Conservation (phyloP, 2,888 invertebrate genomes). For the Tenthredo livida region DNA sequence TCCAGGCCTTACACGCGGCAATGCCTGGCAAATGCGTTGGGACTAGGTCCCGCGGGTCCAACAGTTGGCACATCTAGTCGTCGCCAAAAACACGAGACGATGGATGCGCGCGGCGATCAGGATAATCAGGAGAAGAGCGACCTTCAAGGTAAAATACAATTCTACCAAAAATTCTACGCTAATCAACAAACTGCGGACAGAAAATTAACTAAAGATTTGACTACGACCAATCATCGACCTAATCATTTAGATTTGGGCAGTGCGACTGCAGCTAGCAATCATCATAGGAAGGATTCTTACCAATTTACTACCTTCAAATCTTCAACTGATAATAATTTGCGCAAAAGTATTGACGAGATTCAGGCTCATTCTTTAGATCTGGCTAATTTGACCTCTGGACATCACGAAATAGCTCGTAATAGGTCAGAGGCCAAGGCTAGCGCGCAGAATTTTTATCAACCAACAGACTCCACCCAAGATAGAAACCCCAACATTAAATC, state of each 20-base stretch:
- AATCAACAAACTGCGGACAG: slow-evolving; percentile 69
- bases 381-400: slow-evolving; percentile 65
- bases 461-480: slow-evolving; percentile 58
- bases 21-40: slow-evolving; percentile 73
- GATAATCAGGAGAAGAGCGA: slow-evolving; percentile 75
- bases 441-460: slow-evolving; percentile 58
- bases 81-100: slow-evolving; percentile 67
- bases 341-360: slow-evolving; percentile 35
- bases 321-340: slow-evolving; percentile 57
- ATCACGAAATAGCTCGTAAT: slow-evolving; percentile 63
- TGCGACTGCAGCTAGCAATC: slow-evolving; percentile 5
- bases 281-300: slow-evolving; percentile 61
- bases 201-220: slow-evolving; percentile 31
- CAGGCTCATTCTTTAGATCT: slow-evolving; percentile 63
- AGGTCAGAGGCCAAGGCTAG: slow-evolving; percentile 59
- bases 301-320: slow-evolving; percentile 74
- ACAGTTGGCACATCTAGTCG: slow-evolving; percentile 69
- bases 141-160: slow-evolving; percentile 76
- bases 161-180: slow-evolving; percentile 76
- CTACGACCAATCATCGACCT: neutral
- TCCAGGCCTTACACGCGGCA: slow-evolving; percentile 75
- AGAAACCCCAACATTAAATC: slow-evolving; percentile 62
- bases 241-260: slow-evolving; percentile 34
- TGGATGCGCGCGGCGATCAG: slow-evolving; percentile 72
- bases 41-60: slow-evolving; percentile 67